These are phyloP conservation scores for Hecatera dysodea DNA, from an alignment of 2,888 invertebrate genomes.

Conservation along the genomic window DNA sequence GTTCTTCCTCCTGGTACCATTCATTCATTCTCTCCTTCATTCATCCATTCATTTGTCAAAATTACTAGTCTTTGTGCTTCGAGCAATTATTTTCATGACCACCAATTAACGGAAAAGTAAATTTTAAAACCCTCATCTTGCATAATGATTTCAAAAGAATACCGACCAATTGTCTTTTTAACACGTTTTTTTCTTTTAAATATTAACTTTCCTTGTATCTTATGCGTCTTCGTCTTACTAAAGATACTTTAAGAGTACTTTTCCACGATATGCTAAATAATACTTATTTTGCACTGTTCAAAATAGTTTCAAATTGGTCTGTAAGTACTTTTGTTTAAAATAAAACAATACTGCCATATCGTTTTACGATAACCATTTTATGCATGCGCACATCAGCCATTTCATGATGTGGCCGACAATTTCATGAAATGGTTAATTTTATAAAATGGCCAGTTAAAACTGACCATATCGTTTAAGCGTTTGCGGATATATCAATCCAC, in stretches of 20 bases:
- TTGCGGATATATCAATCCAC: too few relatives aligned
- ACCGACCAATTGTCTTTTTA: constrained; percentile 44
- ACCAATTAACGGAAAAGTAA: constrained; percentile 63
- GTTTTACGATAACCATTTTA: too few relatives aligned
- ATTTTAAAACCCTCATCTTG: constrained; percentile 59
- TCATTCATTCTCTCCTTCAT: constrained; percentile 46
- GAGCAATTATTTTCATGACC: constrained; percentile 63
- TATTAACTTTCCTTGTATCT: constrained; percentile 6
- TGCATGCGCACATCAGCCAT: too few relatives aligned
- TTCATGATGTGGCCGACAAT: too few relatives aligned
- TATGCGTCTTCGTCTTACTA: not conserved
- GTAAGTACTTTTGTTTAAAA: not conserved
- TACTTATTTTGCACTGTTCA: constrained; percentile 22
- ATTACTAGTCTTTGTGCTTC: constrained; percentile 68
- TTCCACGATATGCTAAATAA: constrained; percentile 8
- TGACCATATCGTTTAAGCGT: too few relatives aligned
- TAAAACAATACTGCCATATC: too few relatives aligned
- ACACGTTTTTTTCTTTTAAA: constrained; percentile 16
- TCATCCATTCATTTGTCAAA: constrained; percentile 60
- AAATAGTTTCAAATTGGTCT: constrained; percentile 16
- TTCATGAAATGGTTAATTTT: too few relatives aligned
- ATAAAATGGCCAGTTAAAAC: too few relatives aligned
- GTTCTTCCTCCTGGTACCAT: constrained; percentile 26
- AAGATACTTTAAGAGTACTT: constrained; percentile 3
- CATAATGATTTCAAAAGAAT: constrained; percentile 54